Percentiles rank a stretch among this genome's conserved stretches.
These are phyloP conservation scores for Thamnophis sirtalis DNA, from an alignment of 2,113 vertebrate genomes.

Conservation along the genomic window DNA sequence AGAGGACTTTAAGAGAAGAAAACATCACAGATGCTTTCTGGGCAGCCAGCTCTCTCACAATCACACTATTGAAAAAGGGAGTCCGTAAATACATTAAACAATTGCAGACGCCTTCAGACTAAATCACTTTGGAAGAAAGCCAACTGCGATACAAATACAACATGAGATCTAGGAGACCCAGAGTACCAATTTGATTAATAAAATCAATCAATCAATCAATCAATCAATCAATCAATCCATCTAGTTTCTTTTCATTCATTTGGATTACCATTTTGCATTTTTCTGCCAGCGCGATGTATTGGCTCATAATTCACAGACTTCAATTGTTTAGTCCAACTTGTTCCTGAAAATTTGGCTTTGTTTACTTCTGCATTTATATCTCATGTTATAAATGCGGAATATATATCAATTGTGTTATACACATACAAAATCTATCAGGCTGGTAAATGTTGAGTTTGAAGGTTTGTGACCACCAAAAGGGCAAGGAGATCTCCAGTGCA, in stretches of 20 bases:
- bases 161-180: not conserved
- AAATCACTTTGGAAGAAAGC: not conserved
- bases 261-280: not conserved
- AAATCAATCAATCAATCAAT: not conserved
- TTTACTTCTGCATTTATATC: constrained; percentile 27
- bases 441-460: constrained; percentile 27
- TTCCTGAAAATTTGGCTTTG: not conserved
- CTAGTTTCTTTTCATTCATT: not conserved
- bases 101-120: not conserved
- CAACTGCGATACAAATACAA: constrained; percentile 14
- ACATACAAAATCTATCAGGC: not conserved
- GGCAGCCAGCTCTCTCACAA: not conserved
- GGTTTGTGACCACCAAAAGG: not conserved
- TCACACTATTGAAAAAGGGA: not conserved
- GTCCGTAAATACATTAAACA: constrained; percentile 9
- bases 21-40: not conserved
- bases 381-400: too few relatives aligned
- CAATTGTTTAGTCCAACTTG: constrained; percentile 33
- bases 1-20: not conserved
- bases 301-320: constrained; percentile 20
- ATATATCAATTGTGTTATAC: constrained; percentile 7
- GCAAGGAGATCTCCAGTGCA: not conserved
- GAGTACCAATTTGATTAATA: not conserved
- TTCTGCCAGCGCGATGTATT: not conserved
- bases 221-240: constrained; percentile 6